Conservation (phyloP, 2,888 invertebrate species). For the Podotricha telesiphe region DNA sequence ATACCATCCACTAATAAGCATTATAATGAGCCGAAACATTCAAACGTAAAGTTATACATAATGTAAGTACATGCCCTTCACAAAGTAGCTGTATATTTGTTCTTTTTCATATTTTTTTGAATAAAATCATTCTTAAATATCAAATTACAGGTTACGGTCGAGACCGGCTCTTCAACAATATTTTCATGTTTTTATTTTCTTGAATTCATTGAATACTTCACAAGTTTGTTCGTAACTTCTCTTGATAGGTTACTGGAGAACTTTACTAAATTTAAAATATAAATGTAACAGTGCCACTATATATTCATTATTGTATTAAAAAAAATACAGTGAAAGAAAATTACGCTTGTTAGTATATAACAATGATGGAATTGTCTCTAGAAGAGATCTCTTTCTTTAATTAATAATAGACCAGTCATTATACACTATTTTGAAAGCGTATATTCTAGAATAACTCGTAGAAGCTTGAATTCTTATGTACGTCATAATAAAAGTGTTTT, state of each 20-base stretch:
- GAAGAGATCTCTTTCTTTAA: too few species aligned
- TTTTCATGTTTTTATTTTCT: constrained; percentile 33
- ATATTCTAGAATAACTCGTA: background rate
- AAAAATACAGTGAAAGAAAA: too few species aligned
- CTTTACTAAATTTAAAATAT: constrained; percentile 29
- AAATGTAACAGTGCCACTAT: too few species aligned
- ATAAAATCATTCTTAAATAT: constrained; percentile 30
- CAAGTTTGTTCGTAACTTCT: constrained; percentile 32
- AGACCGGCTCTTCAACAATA: constrained; percentile 28
- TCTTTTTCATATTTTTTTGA: constrained; percentile 6
- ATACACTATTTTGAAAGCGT: too few species aligned
- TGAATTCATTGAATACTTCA: constrained; percentile 31
- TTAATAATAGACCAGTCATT: too few species aligned
- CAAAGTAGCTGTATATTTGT: constrained; percentile 20
- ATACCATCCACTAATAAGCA: constrained; percentile 26
- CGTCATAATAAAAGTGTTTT: background rate
- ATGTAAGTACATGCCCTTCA: constrained; percentile 25
- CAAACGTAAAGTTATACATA: constrained; percentile 28
- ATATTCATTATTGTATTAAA: too few species aligned
- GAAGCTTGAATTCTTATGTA: background rate
- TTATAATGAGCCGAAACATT: constrained; percentile 38
- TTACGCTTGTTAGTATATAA: too few species aligned
- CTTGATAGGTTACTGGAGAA: constrained; percentile 28
- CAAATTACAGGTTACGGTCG: constrained; percentile 28
- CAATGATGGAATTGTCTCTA: too few species aligned